Percentiles rank a stretch among this genome's conserved stretches.
Evolutionary conservation across 1,140 invertebrate species (phyloP).

Genomic region (Lanistes nyassanus): DNA sequence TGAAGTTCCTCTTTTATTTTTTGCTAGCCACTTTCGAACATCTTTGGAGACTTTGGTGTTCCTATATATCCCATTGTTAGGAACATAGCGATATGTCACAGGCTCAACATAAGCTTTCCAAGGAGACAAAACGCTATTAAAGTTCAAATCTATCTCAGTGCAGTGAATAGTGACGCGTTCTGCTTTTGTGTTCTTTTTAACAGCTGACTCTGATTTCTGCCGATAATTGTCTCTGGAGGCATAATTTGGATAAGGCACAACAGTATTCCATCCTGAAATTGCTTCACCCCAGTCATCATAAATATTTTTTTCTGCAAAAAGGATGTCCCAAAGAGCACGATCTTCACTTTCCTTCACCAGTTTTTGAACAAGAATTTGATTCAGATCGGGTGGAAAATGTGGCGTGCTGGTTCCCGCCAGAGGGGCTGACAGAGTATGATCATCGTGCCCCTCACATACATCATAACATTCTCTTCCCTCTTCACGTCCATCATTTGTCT

Average conservation of each 20-base stretch:
- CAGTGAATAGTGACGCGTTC: slow-evolving; percentile 30
- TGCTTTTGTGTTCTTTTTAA: slow-evolving; percentile 20
- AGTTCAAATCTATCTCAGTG: slow-evolving; percentile 41
- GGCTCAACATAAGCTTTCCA: slow-evolving; percentile 59
- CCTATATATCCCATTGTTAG: slow-evolving; percentile 54
- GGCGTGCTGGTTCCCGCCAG: neutral
- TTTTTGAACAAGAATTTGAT: slow-evolving; percentile 19
- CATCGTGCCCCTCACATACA: too few species aligned
- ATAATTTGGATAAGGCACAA: slow-evolving; percentile 35
- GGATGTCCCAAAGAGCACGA: slow-evolving; percentile 32
- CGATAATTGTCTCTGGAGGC: slow-evolving; percentile 14
- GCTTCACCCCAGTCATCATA: slow-evolving; percentile 45
- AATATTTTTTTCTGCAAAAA: slow-evolving; percentile 25
- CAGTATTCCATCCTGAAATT: slow-evolving; percentile 42
- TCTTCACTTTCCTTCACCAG: slow-evolving; percentile 35
- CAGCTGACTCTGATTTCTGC: slow-evolving; percentile 20
- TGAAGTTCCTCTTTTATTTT: neutral
- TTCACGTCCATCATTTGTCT: too few species aligned
- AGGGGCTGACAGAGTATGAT: too few species aligned
- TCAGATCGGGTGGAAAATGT: slow-evolving; percentile 8
- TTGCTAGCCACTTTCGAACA: slow-evolving; percentile 43
- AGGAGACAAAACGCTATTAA: slow-evolving; percentile 29
- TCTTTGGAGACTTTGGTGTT: slow-evolving; percentile 43
- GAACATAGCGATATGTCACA: slow-evolving; percentile 55
- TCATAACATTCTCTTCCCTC: too few species aligned